Evolutionary conservation across 1,140 invertebrate species (phyloP), one percentile per base, ranked within the genome.

Genomic region (Leptopilina clavipes): DNA sequence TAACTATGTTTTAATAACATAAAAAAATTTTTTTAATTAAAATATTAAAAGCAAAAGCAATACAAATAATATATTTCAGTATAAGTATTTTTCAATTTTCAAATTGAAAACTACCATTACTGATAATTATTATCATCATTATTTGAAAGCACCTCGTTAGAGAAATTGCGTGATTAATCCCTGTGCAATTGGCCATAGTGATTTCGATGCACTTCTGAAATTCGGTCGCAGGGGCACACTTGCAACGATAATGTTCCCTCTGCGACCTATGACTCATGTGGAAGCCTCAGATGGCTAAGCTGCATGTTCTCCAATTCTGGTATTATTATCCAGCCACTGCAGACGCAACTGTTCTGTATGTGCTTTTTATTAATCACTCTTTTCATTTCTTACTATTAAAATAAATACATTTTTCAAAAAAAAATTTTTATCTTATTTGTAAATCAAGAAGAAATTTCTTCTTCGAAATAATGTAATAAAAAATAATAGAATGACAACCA

Each of bases 201-300:
- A 74, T 79, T 79, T 81, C 73, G 72, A 76, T 73, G 82, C 56
- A 65, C 83, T 83, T 79, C 80, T 82, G 82, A 78, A 85, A 86
- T 80, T 84, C 80, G 79, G 80, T 78, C 76, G 77, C 76, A 75
- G 79, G 79, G 86, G 73, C 83, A 81, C 81, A 86, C 83, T 87
- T 86, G 85, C 80, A 80, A 80, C 78, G 76, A 79, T 86, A 87
- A 86, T 87, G 80, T 78, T 85, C 85, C 83, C 84, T 71, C 78
- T 78, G 82, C 81, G 81, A 81, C 84, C 86, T 82, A 87, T 88
- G 86, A 88, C 81, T 88, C 85, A 86, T 89, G 81, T 80, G 75
- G 25, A 81, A 83, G 84, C 79, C 86, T 88, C 87, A 86, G 87
- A 85, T 87, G 87, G 82, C 79, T 77, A 72, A 72, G 75, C 72